Conservation (phyloP, 1,140 invertebrate genomes). For the Holotrichia oblita region DNA sequence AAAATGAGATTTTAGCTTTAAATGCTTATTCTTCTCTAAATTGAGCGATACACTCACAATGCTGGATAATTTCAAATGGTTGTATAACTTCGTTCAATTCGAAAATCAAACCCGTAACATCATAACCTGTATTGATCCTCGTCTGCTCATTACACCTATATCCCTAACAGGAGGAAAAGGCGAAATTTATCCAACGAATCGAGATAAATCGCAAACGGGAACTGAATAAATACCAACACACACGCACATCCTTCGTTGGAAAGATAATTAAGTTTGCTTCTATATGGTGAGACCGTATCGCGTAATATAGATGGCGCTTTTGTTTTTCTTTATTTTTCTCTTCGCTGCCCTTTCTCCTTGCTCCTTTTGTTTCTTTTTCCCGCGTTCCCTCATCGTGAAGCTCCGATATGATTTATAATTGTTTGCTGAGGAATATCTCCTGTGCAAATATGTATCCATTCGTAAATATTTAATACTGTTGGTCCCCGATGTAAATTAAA, state of each 20-base stretch:
- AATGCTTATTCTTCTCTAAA: too few relatives aligned
- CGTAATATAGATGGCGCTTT: conserved; percentile 3
- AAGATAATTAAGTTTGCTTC: conserved; percentile 13
- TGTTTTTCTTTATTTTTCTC: neutral
- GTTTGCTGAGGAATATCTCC: neutral
- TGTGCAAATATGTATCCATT: neutral
- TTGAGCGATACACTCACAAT: too few relatives aligned
- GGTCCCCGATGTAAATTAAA: neutral
- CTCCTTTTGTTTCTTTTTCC: conserved; percentile 1
- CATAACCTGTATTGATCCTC: neutral
- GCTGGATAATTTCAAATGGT: too few relatives aligned
- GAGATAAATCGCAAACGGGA: neutral
- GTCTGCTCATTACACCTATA: neutral
- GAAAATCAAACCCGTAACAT: neutral
- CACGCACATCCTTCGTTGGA: neutral
- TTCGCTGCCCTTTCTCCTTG: neutral
- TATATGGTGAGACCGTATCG: conserved; percentile 6
- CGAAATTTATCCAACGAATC: neutral
- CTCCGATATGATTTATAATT: conserved; percentile 5
- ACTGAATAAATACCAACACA: neutral
- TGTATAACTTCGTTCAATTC: too few relatives aligned
- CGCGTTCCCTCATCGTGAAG: neutral
- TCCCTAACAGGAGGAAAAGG: neutral
- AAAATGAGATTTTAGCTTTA: too few relatives aligned
- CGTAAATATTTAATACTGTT: conserved; percentile 14